Evolutionary conservation across 2,888 invertebrate genomes (phyloP), one percentile per base, ranked within the genome.

Genomic region (Drosophila lutescens): DNA sequence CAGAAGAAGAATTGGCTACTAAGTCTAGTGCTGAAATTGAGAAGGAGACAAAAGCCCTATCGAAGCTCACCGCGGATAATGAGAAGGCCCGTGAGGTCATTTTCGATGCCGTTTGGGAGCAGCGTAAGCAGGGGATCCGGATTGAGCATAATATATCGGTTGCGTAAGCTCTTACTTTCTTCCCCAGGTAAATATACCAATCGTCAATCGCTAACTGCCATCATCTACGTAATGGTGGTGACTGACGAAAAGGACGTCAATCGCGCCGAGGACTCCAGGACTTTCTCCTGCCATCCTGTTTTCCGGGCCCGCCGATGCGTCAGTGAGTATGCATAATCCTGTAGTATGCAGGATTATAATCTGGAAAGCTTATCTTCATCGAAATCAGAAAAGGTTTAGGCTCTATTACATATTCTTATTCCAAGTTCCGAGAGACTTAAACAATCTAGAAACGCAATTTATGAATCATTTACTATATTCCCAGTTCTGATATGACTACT

Each of bases 181-280:
- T 34, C 68, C 60, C 34, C 62, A 92, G 91, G 90, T 46, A 91
- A 91, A 76, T 91, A 90, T 65, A 85, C 83, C 38, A 91, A 91
- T 71, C 73, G 77, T 0, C 80, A 89, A 44, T 88, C 90, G 2
- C 60, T 91, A 1, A 78, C 90, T 3, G 81, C 90, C 7, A 89
- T 90, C 13, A 80, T 92, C 23, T 91, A 91, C 61, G 90, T 92
- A 4, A 73, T 90, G 63, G 91, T 91, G 10, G 74, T 62, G 8
- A 68, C 86, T 15, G 70, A 79, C 12, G 76, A 79, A 46, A 61
- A 58, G 20, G 71, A 81, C 40, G 60, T 62, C 5, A 44, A 58
- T 41, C 9, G 36, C 0, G 90, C 85, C 0, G 13, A 38, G 26
- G 9, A 77, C 2, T 77, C 80, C 1, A 79, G 13, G 0, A 44